Evolutionary conservation across 2,888 invertebrate species (phyloP).

Genomic region (Ganaspis brasiliensis): DNA sequence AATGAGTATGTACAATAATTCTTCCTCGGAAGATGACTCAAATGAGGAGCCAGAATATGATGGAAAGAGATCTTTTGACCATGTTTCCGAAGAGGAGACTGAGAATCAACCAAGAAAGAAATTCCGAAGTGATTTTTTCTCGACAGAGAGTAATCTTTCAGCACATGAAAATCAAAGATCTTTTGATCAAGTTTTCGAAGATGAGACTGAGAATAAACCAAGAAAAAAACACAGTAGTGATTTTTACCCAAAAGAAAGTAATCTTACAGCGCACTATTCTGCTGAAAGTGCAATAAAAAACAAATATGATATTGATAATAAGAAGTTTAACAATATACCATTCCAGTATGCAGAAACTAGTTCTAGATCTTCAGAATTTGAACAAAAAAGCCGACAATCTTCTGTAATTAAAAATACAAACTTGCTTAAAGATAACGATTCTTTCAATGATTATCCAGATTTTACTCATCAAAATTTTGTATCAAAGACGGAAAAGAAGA

Average conservation of each 20-base stretch:
- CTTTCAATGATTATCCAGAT: not conserved
- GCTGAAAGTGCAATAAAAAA: slow-evolving; percentile 1
- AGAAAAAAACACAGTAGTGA: not conserved
- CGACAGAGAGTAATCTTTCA: not conserved
- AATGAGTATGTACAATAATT: slow-evolving; percentile 9
- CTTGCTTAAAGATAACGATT: not conserved
- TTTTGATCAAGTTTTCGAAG: not conserved
- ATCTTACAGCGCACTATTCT: slow-evolving; percentile 17
- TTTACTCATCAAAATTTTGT: not conserved
- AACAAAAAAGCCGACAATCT: not conserved
- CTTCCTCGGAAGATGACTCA: slow-evolving; percentile 30
- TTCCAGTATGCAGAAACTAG: slow-evolving; percentile 14
- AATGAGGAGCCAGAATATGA: slow-evolving; percentile 3
- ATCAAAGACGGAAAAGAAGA: not conserved
- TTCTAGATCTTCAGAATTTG: not conserved
- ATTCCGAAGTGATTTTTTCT: not conserved
- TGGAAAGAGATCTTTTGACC: slow-evolving; percentile 10
- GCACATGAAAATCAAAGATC: slow-evolving; percentile 39
- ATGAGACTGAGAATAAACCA: not conserved
- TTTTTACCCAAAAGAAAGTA: not conserved
- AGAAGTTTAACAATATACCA: slow-evolving; percentile 1
- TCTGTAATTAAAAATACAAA: not conserved
- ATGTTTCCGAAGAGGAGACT: not conserved
- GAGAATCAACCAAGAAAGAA: not conserved
- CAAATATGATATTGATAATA: slow-evolving; percentile 19